These are phyloP conservation scores for Tethea ocularis DNA, from an alignment of 2,888 invertebrate genomes.

Conservation along the genomic window DNA sequence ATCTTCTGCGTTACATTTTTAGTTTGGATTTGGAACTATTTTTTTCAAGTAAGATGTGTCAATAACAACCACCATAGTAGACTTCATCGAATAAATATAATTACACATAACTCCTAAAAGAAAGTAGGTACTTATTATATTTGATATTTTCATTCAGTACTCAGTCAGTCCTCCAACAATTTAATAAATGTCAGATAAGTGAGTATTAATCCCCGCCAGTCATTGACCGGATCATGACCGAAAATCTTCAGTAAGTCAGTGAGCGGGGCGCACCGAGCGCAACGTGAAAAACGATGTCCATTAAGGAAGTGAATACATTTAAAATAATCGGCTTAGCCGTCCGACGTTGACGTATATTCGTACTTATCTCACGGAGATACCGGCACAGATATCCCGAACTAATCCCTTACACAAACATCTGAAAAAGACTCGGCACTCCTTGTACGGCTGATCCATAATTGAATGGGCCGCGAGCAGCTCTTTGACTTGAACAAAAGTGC, in stretches of 20 bases:
- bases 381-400: slow-evolving; percentile 80
- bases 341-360: slow-evolving; percentile 84
- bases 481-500: slow-evolving; percentile 80
- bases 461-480: slow-evolving; percentile 73
- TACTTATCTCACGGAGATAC: slow-evolving; percentile 83
- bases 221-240: slow-evolving; percentile 82
- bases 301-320: slow-evolving; percentile 85
- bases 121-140: slow-evolving; percentile 24
- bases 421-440: slow-evolving; percentile 81
- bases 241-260: slow-evolving; percentile 80
- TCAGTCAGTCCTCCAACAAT: slow-evolving; percentile 55
- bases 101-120: too few species aligned
- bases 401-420: slow-evolving; percentile 82
- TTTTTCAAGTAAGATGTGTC: background rate
- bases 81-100: too few species aligned
- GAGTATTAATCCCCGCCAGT: slow-evolving; percentile 72
- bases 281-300: slow-evolving; percentile 82
- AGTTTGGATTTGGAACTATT: too few species aligned
- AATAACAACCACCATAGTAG: background rate
- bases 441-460: slow-evolving; percentile 77
- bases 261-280: slow-evolving; percentile 60
- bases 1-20: slow-evolving; percentile 12
- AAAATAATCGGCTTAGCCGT: slow-evolving; percentile 84
- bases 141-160: slow-evolving; percentile 29
- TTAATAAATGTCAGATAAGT: slow-evolving; percentile 72